A percentile compares a stretch with the other conserved stretches of the same genome.
phyloP scores from a whole-genome alignment of 2,888 invertebrate genomes.

The Prostheceraeus crozeri region DNA sequence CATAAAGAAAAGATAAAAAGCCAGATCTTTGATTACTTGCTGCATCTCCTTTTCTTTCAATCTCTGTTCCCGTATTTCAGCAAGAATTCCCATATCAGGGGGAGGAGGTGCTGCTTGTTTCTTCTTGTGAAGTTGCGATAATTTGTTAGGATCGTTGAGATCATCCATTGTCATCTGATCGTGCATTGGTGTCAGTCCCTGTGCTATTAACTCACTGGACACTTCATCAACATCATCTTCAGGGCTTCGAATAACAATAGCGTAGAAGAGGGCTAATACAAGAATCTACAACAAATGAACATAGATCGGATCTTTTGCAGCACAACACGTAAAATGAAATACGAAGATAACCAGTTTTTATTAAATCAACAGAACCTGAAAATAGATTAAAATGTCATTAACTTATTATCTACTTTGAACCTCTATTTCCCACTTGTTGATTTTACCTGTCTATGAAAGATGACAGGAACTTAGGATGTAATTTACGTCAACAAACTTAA shows the following conservation, averaged over 20 bases:
- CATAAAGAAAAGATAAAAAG: conserved; percentile 44
- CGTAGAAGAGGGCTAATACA: conserved; percentile 43
- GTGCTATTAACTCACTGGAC: conserved; percentile 27
- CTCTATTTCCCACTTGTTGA: no score
- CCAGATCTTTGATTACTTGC: conserved; percentile 43
- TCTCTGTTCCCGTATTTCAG: conserved; percentile 42
- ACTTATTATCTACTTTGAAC: no score
- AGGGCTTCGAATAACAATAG: conserved; percentile 44
- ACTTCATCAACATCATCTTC: conserved; percentile 42
- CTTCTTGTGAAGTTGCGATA: conserved; percentile 38
- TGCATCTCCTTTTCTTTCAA: conserved; percentile 44
- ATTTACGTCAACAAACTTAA: no score
- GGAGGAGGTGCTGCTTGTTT: conserved; percentile 41
- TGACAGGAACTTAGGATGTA: no score
- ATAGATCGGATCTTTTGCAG: no score
- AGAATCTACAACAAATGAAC: conserved; percentile 42
- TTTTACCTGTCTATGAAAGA: no score
- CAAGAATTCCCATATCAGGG: conserved; percentile 43
- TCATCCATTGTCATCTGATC: conserved; percentile 42
- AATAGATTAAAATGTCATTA: no score
- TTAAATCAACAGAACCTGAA: not conserved
- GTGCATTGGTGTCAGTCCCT: conserved; percentile 42
- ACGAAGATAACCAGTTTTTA: not conserved
- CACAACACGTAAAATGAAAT: not conserved
- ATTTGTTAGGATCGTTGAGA: conserved; percentile 40